Conservation (phyloP, 2,888 invertebrate genomes). For the Aradus depressus region DNA sequence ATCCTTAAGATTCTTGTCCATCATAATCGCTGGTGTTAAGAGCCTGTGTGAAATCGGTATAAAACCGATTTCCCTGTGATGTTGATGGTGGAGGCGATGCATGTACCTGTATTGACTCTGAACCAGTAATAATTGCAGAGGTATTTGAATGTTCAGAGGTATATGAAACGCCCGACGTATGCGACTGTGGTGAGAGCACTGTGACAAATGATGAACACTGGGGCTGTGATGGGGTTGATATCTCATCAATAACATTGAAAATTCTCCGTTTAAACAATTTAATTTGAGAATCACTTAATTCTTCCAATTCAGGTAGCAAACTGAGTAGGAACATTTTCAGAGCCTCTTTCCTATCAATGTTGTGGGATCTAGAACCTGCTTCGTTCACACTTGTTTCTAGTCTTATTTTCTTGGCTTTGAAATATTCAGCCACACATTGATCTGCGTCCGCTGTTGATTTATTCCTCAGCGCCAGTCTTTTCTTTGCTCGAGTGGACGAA, state of each 20-base stretch:
- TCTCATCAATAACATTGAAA: conserved; percentile 23
- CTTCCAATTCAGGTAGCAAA: conserved; percentile 28
- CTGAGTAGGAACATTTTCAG: conserved; percentile 29
- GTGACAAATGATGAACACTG: too few species aligned
- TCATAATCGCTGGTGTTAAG: too few species aligned
- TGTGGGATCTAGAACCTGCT: conserved; percentile 3
- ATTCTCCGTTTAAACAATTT: conserved; percentile 28
- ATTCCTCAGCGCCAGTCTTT: conserved; percentile 18
- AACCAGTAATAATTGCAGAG: too few species aligned
- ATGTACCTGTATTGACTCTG: too few species aligned
- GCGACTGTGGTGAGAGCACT: too few species aligned
- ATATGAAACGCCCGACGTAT: too few species aligned
- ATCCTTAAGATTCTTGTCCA: too few species aligned
- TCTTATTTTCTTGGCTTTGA: conserved; percentile 27
- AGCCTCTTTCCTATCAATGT: conserved; percentile 19
- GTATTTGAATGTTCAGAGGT: too few species aligned
- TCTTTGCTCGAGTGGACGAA: conserved; percentile 21
- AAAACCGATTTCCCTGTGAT: too few species aligned
- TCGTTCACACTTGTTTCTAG: conserved; percentile 6
- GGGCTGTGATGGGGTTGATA: too few species aligned
- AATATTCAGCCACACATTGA: conserved; percentile 26
- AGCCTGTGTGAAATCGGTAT: too few species aligned
- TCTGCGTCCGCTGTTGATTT: conserved; percentile 25
- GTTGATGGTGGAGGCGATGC: too few species aligned
- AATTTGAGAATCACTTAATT: conserved; percentile 28